Evolutionary conservation across 2,888 invertebrate species (phyloP), one percentile per base, ranked within the genome.

Genomic region (Rhabditoides inermis): DNA sequence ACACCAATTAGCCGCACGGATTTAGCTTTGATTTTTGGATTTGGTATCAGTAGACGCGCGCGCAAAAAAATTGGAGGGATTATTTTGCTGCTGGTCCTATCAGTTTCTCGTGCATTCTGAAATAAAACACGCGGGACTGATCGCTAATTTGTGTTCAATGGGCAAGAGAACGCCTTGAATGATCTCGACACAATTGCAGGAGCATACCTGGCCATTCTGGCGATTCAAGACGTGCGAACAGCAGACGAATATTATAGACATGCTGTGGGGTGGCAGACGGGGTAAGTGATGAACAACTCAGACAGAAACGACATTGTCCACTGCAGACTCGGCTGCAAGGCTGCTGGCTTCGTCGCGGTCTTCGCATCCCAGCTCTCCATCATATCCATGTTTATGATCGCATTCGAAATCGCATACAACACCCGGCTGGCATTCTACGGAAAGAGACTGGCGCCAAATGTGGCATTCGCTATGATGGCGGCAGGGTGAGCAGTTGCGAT

Each of bases 181-280:
- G n/a, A n/a, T n/a, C n/a, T n/a, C n/a, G n/a, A n/a, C n/a, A n/a
- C n/a, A n/a, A n/a, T 25, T 60, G 27, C 35, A 68, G 78, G 88
- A 0, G 75, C 88, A 1, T 90, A 90, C 78, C 81, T 90, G 49
- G 91, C 90, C 0, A 85, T 92, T 71, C 80, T 95, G 72, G 94
- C 94, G 0, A 88, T 94, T 40, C 89, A 92, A 48, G 95, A 95
- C 79, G 91, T 90, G 0, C 88, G 88, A 23, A 94, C 94, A 0
- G 80, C 94, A 55, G 92, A 94, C 25, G 89, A 91, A 79, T 95
- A 94, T 80, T 86, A 91, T 66, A 88, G 87, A 83, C 89, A 89
- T 79, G 94, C 94, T 18, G 90, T 95, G 61, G 86, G 88, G 0
- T 95, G 95, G 94, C 95, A 95, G 81, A 87, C 88, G 63, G 85